These are phyloP conservation scores for Rhadinocentrus ornatus DNA, from an alignment of 2,797 vertebrate genomes.

Conservation along the genomic window DNA sequence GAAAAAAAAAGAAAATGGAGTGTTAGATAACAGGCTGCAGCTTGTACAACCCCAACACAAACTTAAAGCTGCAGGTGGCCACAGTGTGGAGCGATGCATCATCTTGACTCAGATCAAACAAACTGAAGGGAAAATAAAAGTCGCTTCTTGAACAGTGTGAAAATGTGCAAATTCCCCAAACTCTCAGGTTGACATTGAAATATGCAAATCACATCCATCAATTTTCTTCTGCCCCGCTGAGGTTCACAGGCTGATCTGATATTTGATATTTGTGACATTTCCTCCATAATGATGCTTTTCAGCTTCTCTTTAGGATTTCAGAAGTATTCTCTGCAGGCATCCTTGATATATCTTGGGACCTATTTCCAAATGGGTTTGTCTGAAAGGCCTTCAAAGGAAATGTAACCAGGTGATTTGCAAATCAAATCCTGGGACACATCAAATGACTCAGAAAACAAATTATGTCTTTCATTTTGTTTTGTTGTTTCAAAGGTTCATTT, in stretches of 20 bases:
- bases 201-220: background rate
- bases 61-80: background rate
- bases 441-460: background rate
- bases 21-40: background rate
- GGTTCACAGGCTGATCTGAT: background rate
- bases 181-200: background rate
- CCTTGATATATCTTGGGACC: background rate
- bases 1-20: background rate
- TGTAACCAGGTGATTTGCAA: background rate
- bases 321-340: background rate
- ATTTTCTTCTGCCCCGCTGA: background rate
- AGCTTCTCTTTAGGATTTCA: background rate
- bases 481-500: no score
- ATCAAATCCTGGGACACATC: background rate
- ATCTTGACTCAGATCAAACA: background rate
- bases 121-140: background rate
- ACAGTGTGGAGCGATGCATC: background rate
- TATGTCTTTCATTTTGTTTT: no score
- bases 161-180: no score
- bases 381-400: background rate
- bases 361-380: background rate
- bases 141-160: background rate
- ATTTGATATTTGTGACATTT: background rate
- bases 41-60: background rate
- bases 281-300: background rate